Evolutionary conservation across 2,888 invertebrate genomes (phyloP), one percentile per base, ranked within the genome.

Genomic region (Cecidostiba fungosa): DNA sequence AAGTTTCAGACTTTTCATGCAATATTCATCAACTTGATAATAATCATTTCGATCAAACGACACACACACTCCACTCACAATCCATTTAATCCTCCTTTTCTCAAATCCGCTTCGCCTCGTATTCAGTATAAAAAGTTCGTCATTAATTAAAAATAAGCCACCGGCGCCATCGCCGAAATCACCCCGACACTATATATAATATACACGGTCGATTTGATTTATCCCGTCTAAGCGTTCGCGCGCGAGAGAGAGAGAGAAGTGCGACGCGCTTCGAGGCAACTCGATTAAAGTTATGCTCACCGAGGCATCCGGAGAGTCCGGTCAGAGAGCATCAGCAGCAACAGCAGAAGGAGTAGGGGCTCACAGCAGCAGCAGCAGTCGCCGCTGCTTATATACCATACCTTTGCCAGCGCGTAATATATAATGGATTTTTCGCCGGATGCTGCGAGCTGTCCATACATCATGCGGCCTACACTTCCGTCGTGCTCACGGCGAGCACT

Each of bases 351-450:
- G 70, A 76, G 85, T 85, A 70, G 81, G 82, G 66, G 86, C 77
- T 66, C 47, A 29, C 78, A n/a, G n/a, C n/a, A n/a, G 78, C 70
- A 12, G 23, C 10, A n/a, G 26, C 19, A 66, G 70, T 47, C 59
- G 74, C 76, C 50, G 50, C 50, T 50, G 50, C 19, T 16, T 19
- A 19, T 50, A 50, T 19, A 72, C 29, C 90, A 90, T n/a, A n/a
- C 89, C 89, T 90, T 50, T 91, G 90, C 90, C 89, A 29, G 54
- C 74, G 82, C 90, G 91, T 90, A 91, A 92, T 92, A 92, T 92
- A 92, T 92, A 92, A 92, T 91, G 90, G 91, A 92, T 92, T 92
- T 92, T 92, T 92, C 90, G 91, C 89, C 91, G 92, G 92, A 92
- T 92, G 90, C 81, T 85, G 85, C 70, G 82, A 78, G 74, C 72